Evolutionary conservation across 2,797 vertebrate species (phyloP).

Genomic region (Phaenicophaeus curvirostris): DNA sequence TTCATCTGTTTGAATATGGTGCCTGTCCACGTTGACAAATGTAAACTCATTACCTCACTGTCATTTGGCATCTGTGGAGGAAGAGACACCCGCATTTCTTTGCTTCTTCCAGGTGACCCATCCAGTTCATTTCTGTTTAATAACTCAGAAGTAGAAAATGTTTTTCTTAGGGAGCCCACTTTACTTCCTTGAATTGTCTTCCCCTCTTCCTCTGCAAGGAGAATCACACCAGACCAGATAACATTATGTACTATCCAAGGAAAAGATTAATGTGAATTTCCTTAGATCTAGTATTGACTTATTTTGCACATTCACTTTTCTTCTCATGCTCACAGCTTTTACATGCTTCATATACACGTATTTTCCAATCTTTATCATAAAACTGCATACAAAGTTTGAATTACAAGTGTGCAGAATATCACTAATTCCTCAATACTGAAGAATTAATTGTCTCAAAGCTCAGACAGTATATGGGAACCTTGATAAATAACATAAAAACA

Average conservation of each 20-base stretch:
- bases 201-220: constrained; percentile 55
- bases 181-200: neutral
- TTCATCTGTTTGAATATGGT: neutral
- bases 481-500: neutral
- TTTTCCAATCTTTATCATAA: neutral
- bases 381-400: neutral
- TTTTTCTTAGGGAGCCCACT: neutral
- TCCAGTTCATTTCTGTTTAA: neutral
- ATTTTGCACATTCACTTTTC: neutral
- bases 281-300: neutral
- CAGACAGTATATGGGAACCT: neutral
- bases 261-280: neutral
- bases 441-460: neutral
- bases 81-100: neutral
- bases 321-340: neutral
- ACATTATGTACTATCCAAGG: neutral
- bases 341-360: neutral
- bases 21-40: neutral
- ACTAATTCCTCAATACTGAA: neutral
- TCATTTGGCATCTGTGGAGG: neutral
- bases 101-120: neutral
- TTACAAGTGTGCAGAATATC: neutral
- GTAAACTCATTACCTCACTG: constrained; percentile 55
- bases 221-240: constrained; percentile 15
- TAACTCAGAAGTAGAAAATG: neutral